phyloP scores from a whole-genome alignment of 2,113 vertebrate species.

The Seriola aureovittata region DNA sequence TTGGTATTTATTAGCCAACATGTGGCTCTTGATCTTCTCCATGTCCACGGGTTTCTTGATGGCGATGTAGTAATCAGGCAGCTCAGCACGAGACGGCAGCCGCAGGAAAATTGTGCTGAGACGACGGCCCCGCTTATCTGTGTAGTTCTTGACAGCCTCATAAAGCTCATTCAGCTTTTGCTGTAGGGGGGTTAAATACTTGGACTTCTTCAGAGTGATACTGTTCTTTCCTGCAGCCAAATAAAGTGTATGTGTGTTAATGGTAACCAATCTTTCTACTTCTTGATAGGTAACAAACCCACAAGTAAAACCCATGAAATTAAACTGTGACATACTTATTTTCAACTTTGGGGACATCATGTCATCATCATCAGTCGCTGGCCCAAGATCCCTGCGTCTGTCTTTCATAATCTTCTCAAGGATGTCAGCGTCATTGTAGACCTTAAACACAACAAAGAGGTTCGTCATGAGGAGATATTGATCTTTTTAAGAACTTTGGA shows the following conservation, averaged over 20 bases:
- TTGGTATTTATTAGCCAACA: constrained; percentile 99
- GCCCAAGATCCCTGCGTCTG: constrained; percentile 94
- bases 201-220: constrained; percentile 96
- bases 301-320: not conserved
- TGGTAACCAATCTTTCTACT: not conserved
- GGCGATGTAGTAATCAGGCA: constrained; percentile 98
- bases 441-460: constrained; percentile 79
- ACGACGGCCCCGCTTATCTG: constrained; percentile 96
- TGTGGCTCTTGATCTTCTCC: constrained; percentile 98
- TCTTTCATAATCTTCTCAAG: constrained; percentile 97
- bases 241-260: constrained; percentile 5
- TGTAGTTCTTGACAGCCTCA: constrained; percentile 97
- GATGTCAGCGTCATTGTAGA: constrained; percentile 97
- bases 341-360: constrained; percentile 95
- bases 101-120: constrained; percentile 98
- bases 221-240: constrained; percentile 92
- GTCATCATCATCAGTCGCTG: constrained; percentile 94
- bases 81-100: constrained; percentile 95
- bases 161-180: constrained; percentile 98
- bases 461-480: not conserved
- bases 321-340: constrained; percentile 88
- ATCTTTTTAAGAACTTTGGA: not conserved
- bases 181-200: constrained; percentile 97
- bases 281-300: not conserved
- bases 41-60: constrained; percentile 99